A percentile compares a stretch with the other conserved stretches of the same genome.
phyloP scores from a whole-genome alignment of 1,140 invertebrate species.

The Drosophila arawakana region DNA sequence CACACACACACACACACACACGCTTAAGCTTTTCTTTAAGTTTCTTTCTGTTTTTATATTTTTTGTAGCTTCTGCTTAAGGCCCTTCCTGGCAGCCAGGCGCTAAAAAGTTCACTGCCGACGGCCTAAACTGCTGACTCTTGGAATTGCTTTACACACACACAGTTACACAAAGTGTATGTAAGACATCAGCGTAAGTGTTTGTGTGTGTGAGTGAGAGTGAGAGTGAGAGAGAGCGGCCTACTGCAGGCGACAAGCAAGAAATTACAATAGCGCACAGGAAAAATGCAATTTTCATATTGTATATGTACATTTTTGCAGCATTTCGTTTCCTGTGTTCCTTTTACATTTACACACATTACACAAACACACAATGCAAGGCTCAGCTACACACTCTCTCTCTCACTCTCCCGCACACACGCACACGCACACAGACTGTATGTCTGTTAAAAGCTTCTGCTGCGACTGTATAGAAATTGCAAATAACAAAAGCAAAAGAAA shows the following conservation, averaged over 20 bases:
- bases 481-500: constrained; percentile 57
- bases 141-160: constrained; percentile 16
- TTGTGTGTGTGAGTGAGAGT: background rate
- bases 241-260: constrained; percentile 31
- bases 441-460: constrained; percentile 39
- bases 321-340: constrained; percentile 28
- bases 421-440: constrained; percentile 23
- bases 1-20: constrained; percentile 26
- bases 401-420: background rate
- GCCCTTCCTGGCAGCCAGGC: constrained; percentile 55
- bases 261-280: constrained; percentile 53
- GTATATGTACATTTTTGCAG: constrained; percentile 37
- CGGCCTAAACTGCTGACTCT: constrained; percentile 53
- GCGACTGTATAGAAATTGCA: constrained; percentile 30
- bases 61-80: constrained; percentile 15
- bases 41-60: background rate
- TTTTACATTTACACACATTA: constrained; percentile 30
- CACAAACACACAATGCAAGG: background rate
- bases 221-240: constrained; percentile 12
- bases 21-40: background rate
- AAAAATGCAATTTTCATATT: constrained; percentile 80
- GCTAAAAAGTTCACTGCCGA: constrained; percentile 72
- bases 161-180: constrained; percentile 1
- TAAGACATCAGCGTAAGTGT: no score
- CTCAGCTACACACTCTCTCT: no score